Evolutionary conservation across 1,140 invertebrate genomes (phyloP).

Genomic region (Lordiphosa mommai): DNA sequence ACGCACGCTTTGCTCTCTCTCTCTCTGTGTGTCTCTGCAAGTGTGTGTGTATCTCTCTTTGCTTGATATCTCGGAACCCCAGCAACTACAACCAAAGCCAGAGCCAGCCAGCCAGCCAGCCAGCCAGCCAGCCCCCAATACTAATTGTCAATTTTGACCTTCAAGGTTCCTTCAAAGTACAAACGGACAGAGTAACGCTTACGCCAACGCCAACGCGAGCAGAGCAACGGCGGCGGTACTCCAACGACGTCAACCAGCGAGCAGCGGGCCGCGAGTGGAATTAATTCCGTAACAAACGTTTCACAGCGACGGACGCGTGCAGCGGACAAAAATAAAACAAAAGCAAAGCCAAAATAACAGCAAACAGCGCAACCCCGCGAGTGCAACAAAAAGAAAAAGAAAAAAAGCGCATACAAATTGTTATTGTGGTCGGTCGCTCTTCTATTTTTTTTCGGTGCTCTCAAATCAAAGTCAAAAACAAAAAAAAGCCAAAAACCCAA

Average conservation of each 20-base stretch:
- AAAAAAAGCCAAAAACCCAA: constrained; percentile 23
- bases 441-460: constrained; percentile 1
- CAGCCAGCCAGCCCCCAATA: constrained; percentile 51
- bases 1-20: not conserved
- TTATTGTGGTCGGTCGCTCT: too few relatives aligned
- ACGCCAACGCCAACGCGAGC: constrained; percentile 17
- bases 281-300: constrained; percentile 77
- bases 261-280: constrained; percentile 48
- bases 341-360: constrained; percentile 9
- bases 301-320: constrained; percentile 70
- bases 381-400: constrained; percentile 11
- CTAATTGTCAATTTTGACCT: constrained; percentile 79
- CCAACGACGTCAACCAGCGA: constrained; percentile 35
- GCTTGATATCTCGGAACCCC: constrained; percentile 21
- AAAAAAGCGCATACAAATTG: not conserved
- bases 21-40: too few relatives aligned
- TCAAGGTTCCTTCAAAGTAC: constrained; percentile 79
- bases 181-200: constrained; percentile 33
- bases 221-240: constrained; percentile 8
- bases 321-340: constrained; percentile 65
- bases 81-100: too few relatives aligned
- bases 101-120: not conserved
- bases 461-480: constrained; percentile 21
- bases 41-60: constrained; percentile 1
- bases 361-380: constrained; percentile 10